A percentile compares a stretch with the other conserved stretches of the same genome.
phyloP scores from a whole-genome alignment of 2,113 vertebrate species.

The Tychaedon coryphoeus region DNA sequence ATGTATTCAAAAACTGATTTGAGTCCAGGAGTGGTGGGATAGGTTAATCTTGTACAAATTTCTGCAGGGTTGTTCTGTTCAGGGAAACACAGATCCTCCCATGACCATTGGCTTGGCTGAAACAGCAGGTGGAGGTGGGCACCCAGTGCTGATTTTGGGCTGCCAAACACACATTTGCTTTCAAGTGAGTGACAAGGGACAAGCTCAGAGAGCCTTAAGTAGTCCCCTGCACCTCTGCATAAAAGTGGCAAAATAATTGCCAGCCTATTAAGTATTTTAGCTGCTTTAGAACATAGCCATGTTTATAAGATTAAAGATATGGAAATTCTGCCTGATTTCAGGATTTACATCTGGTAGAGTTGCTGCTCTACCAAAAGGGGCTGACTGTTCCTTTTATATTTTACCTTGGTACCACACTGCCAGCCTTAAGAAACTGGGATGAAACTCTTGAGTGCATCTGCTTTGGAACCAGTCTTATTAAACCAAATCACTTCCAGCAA shows the following conservation, averaged over 20 bases:
- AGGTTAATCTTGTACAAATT: not conserved
- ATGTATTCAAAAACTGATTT: not conserved
- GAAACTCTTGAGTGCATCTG: not conserved
- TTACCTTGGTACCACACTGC: accelerated
- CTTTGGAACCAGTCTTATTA: not conserved
- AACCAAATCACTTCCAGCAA: not conserved
- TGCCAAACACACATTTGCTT: not conserved
- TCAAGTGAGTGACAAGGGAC: not conserved
- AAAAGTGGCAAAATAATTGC: not conserved
- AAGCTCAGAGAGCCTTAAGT: not conserved
- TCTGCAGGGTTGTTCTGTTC: not conserved
- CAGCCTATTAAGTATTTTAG: not conserved
- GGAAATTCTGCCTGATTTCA: not conserved
- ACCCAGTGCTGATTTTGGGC: not conserved
- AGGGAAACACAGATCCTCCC: not conserved
- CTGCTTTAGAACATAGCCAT: not conserved
- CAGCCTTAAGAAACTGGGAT: not conserved
- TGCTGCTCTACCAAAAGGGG: not conserved
- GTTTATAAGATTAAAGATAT: not conserved
- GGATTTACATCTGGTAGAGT: not conserved
- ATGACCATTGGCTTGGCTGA: not conserved
- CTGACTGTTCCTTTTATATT: not conserved
- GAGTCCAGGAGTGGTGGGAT: not conserved
- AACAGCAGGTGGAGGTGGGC: not conserved
- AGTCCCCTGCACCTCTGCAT: not conserved